Conservation (phyloP, 2,113 vertebrate genomes). For the Odontesthes bonariensis region DNA sequence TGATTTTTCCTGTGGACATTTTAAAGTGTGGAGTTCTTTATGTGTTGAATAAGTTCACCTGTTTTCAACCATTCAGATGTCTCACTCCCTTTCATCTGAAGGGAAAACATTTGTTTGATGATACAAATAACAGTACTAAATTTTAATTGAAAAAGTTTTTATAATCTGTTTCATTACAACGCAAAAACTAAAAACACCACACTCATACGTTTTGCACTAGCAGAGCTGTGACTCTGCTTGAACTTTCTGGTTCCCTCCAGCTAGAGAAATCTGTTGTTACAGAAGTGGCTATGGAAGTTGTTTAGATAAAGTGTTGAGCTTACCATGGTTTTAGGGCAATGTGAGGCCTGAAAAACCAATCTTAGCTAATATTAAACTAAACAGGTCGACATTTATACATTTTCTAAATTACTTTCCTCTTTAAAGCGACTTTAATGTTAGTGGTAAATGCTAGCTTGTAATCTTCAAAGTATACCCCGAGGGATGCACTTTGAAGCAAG, state of each 20-base stretch:
- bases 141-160: neutral
- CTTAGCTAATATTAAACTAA: neutral
- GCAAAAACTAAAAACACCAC: neutral
- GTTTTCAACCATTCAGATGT: too few species aligned
- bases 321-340: neutral
- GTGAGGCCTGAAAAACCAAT: neutral
- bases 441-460: neutral
- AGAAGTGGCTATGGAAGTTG: neutral
- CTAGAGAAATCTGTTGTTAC: neutral
- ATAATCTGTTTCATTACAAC: neutral
- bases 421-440: neutral
- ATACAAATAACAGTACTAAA: neutral
- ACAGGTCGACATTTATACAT: neutral
- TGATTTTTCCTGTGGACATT: too few species aligned
- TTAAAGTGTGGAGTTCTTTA: too few species aligned
- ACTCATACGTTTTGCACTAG: neutral
- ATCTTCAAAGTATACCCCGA: neutral
- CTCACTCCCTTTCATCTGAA: too few species aligned
- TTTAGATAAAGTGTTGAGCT: neutral
- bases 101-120: neutral
- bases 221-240: neutral
- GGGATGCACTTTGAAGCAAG: neutral
- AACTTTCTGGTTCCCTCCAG: neutral
- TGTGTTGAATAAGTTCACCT: too few species aligned
- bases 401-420: neutral